Base-by-base conservation (phyloP, 2,113 vertebrate species). In the Prinia subflava region DNA sequence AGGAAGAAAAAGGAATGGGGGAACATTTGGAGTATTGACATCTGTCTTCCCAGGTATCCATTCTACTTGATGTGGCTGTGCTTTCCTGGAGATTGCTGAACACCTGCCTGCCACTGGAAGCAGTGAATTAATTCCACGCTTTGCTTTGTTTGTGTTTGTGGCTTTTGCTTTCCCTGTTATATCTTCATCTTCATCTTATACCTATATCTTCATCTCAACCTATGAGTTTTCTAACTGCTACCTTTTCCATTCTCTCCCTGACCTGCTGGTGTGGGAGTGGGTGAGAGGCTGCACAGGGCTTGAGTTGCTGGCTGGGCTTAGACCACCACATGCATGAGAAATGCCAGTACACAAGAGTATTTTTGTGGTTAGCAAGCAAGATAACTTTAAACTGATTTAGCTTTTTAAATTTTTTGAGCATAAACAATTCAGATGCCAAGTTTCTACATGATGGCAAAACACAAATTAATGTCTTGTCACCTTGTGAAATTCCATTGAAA, bases 401-500 rank as follows among this genome's bases (percentile, higher is more conserved):
- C 10, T 83, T 78, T 89, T 69, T 75, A 44, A 83, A 64, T 65
- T 87, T 91, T 87, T 65, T 90, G 24, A 88, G n/a, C 28, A 76
- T 60, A 70, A 96, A 76, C 57, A 95, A 49, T 57, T 86, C 70
- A 90, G 30, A 85, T 57, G 23, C 49, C 80, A 90, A 85, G 35
- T 85, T 77, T 77, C 10, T 44, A 52, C 63, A 57, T 50, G 47
- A 64, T 57, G 33, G n/a, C 31, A 75, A 95, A 89, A 87, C 50
- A 73, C 33, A 11, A 94, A 64, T 49, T 82, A 22, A 7, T 79
- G 67, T 80, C 37, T 90, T 95, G 87, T 94, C 49, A 82, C 33
- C 67, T 19, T 67, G 28, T 62, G 85, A 49, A 95, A 87, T 90
- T 95, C 79, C 41, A 64, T 7, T 94, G 71, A 87, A 95, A 91